Base-by-base conservation (phyloP, 2,888 invertebrate genomes). In the Ceramica pisi region DNA sequence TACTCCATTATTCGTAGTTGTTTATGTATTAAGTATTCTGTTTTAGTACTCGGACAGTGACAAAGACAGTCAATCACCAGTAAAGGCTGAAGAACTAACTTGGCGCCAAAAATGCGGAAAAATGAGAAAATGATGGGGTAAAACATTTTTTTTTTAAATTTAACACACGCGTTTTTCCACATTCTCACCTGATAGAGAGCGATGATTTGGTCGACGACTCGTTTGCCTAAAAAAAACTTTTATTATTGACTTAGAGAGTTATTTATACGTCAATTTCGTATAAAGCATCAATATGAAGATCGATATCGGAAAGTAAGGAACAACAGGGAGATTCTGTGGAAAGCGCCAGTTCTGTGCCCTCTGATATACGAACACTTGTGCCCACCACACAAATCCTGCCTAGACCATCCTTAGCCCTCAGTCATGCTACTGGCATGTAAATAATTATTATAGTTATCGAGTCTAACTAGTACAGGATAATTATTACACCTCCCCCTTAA, bases 401-500 rank as follows among this genome's bases (percentile, higher is more conserved):
- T 4, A 44, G 19, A 21, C 19, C 53, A 19, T 16, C 14, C 51
- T 38, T 38, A 75, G 38, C 14, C 1, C 8, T 2, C 14, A 44
- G 38, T 66, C 44, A 75, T 38, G 38, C 21, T 46, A 75, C 26
- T 14, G 26, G 21, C 46, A n/a, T 46, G 46, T 46, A 66, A 66
- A 69, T 51, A 50, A 68, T 69, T 16, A 73, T 53, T 26, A 77
- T 68, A 26, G 21, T 55, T 41, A 44, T 75, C 26, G 31, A 57
- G 76, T 67, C 48, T 31, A 67, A 75, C 51, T 65, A 19, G 35
- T 26, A 64, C 35, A 64, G 35, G 9, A 23, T 23, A 9, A 31
- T 74, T 23, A 50, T 14, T 71, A 19, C 35, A 73, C 38, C 44
- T 71, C 26, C 46, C 44, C 50, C 12, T 21, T 41, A 46, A 12